Conservation (phyloP, 2,113 vertebrate species). For the Numenius arquata region DNA sequence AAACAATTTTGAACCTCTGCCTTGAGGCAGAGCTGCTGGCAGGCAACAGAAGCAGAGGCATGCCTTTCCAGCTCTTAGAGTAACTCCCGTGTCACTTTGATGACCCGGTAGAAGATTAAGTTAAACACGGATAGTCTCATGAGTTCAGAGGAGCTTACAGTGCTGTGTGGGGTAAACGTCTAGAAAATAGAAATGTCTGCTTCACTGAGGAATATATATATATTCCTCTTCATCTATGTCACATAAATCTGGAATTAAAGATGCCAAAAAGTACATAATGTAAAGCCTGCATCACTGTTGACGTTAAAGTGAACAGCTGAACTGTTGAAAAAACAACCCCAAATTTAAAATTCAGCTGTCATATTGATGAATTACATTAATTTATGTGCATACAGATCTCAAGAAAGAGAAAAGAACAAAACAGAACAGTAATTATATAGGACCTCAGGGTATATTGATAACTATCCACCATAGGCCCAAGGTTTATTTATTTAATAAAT, state of each 20-base stretch:
- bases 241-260: constrained; percentile 7
- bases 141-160: neutral
- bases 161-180: neutral
- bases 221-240: neutral
- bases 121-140: neutral
- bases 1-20: neutral
- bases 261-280: neutral
- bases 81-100: neutral
- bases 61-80: neutral
- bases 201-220: neutral
- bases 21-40: neutral
- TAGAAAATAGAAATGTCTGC: neutral
- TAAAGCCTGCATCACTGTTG: neutral
- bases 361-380: constrained; percentile 22
- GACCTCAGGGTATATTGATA: neutral
- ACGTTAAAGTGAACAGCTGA: neutral
- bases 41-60: neutral
- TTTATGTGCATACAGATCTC: constrained; percentile 1
- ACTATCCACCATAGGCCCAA: neutral
- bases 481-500: neutral
- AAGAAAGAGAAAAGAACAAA: neutral
- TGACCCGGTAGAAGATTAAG: neutral
- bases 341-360: constrained; percentile 30
- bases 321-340: neutral
- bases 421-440: neutral